Conservation (phyloP, 2,113 vertebrate species). For the Sebastes fasciatus region DNA sequence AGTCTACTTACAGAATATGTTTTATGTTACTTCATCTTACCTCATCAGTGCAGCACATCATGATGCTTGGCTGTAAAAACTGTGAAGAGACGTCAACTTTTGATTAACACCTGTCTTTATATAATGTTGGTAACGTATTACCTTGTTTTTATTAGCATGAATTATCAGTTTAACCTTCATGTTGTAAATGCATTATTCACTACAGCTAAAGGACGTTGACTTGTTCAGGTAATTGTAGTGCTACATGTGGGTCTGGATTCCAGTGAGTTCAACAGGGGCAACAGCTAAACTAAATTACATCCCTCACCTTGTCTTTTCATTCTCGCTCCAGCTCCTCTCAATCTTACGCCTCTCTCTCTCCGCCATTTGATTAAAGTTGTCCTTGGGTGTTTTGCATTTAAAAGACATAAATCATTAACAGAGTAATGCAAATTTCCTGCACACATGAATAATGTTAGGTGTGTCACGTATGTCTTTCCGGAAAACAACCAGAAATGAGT, state of each 20-base stretch:
- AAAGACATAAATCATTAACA: slow-evolving; percentile 3
- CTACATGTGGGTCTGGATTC: not conserved
- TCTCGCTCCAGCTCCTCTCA: not conserved
- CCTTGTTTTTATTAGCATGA: not conserved
- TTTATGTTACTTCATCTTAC: not conserved
- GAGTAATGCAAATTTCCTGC: not conserved
- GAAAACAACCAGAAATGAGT: slow-evolving; percentile 2
- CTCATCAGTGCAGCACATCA: not conserved
- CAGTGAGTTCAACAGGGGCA: not conserved
- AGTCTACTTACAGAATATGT: not conserved
- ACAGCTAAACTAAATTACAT: slow-evolving; percentile 5
- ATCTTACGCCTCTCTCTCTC: not conserved
- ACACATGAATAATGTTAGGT: slow-evolving; percentile 3
- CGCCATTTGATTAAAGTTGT: slow-evolving; percentile 16
- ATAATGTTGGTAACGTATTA: not conserved
- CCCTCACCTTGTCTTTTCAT: slow-evolving; percentile 1
- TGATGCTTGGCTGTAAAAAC: too few relatives aligned
- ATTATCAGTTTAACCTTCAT: not conserved
- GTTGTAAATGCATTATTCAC: not conserved
- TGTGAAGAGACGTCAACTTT: too few relatives aligned
- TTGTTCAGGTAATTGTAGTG: not conserved
- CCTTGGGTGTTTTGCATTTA: not conserved
- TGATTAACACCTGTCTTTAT: not conserved
- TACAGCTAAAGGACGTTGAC: not conserved
- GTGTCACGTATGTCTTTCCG: slow-evolving; percentile 3